Evolutionary conservation across 1,140 invertebrate genomes (phyloP), one percentile per base, ranked within the genome.

Genomic region (Pteromalus puparum): DNA sequence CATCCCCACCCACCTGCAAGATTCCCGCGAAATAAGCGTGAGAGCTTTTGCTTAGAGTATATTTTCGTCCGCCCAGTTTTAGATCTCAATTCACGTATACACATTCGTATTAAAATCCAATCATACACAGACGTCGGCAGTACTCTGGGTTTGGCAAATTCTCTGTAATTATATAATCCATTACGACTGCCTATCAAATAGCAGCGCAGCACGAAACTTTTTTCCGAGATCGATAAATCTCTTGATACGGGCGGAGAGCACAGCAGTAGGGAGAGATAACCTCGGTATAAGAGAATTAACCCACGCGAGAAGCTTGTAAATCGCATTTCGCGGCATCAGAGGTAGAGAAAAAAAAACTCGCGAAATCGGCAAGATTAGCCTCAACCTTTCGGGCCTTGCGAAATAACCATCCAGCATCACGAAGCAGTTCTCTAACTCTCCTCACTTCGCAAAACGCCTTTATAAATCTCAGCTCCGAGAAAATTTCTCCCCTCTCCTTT

Each of bases 141-240:
- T 21, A 2, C 13, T 1, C 1, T 46, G 24, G 24, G 13, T 72
- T 72, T 26, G 15, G 15, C 26, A 24, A 42, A 75, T 75, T 15
- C 10, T n/a, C 70, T 75, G 30, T 65, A 82, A 75, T 82, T 82
- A 42, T 38, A 74, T 75, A 75, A 82, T 82, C 46, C 26, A 74
- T 81, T 73, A 74, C 38, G 10, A 65, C 13, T 53, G 18, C 5
- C 18, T 7, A 18, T n/a, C 9, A 28, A 9, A n/a, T n/a, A 75
- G 46, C n/a, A 82, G 26, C 15, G 5, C 4, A 9, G 68, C 24
- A 7, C 28, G 21, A 67, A 70, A 28, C n/a, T 30, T 73, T 81
- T 53, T 81, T 81, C 15, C 18, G 0, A 46, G 15, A 6, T 30
- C 70, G 80, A 81, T 73, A 73, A 81, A 81, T 81, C 68, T 72